Evolutionary conservation across 2,888 invertebrate species (phyloP).

Genomic region (Ophion slaviceki): DNA sequence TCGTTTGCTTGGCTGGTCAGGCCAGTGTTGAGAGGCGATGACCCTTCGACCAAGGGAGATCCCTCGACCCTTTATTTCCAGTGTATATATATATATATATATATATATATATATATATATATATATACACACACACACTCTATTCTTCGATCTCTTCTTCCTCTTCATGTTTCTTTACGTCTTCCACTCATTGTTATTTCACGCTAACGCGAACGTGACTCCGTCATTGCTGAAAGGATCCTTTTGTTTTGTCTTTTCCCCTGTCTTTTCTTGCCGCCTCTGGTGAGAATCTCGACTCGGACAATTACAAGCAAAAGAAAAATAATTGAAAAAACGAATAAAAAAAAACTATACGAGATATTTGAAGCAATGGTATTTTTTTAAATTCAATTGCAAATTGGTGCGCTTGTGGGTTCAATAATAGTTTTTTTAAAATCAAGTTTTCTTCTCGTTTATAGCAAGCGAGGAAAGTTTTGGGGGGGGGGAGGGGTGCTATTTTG

Average conservation of each 20-base stretch:
- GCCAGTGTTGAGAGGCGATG: constrained; percentile 74
- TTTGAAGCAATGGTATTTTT: background rate
- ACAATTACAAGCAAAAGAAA: background rate
- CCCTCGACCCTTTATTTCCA: constrained; percentile 55
- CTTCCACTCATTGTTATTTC: constrained; percentile 50
- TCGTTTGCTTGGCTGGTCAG: constrained; percentile 54
- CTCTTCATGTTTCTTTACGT: constrained; percentile 33
- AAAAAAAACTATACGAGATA: background rate
- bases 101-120: constrained; percentile 5
- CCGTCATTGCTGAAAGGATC: constrained; percentile 42
- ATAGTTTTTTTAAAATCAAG: background rate
- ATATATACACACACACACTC: background rate
- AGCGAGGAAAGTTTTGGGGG: background rate
- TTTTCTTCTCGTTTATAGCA: background rate
- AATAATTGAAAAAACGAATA: background rate
- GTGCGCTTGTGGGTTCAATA: too few relatives aligned
- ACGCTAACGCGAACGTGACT: constrained; percentile 61
- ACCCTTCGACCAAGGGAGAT: constrained; percentile 71
- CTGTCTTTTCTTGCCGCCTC: background rate
- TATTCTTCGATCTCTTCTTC: constrained; percentile 34
- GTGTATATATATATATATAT: constrained; percentile 7
- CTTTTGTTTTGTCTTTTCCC: constrained; percentile 5
- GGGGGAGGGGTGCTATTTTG: constrained; percentile 2
- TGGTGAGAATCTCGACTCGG: background rate
- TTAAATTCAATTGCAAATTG: background rate